Evolutionary conservation across 2,888 invertebrate species (phyloP), one percentile per base, ranked within the genome.

Genomic region (Drosophila cognata): DNA sequence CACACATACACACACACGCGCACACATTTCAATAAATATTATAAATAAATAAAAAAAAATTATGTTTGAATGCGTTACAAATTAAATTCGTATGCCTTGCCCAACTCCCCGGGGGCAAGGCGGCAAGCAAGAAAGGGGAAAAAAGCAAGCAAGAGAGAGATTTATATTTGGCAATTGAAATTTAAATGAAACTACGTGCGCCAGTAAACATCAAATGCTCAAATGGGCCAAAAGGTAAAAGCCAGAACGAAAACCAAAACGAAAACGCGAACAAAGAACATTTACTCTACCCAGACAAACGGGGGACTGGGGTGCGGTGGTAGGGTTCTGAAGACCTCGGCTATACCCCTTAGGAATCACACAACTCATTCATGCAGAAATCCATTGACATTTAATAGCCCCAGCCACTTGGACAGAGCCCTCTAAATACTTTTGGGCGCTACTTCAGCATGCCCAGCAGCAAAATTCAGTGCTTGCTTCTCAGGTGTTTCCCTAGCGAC

Each of bases 321-420:
- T 25, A 10, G 25, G 16, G n/a, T 46, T 46, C 16, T 46, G 16
- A 18, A 18, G 31, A 61, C 61, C 25, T 53, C 46, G n/a, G 41
- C 25, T 57, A 71, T 67, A 63, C 69, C 77, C 80, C 33, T 56
- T 71, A 72, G 79, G 76, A 73, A 65, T 69, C 73, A 65, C 82
- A 84, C 82, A 80, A 79, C 79, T 82, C 87, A 82, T 85, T 91
- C 91, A 91, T 80, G 91, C 91, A 82, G 83, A 90, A 90, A 90
- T 91, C 90, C 91, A 90, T 91, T 90, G 90, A 90, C 90, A 91
- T 88, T 90, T 90, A 90, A 91, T 88, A 89, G 91, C 77, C 69
- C 62, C 55, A 53, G 52, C 62, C 59, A 57, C 52, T 56, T 57
- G 38, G 60, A 60, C 60, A 68, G 64, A 64, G 67, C 67, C 61